Conservation (phyloP, 2,113 vertebrate species). For the Capra hircus region DNA sequence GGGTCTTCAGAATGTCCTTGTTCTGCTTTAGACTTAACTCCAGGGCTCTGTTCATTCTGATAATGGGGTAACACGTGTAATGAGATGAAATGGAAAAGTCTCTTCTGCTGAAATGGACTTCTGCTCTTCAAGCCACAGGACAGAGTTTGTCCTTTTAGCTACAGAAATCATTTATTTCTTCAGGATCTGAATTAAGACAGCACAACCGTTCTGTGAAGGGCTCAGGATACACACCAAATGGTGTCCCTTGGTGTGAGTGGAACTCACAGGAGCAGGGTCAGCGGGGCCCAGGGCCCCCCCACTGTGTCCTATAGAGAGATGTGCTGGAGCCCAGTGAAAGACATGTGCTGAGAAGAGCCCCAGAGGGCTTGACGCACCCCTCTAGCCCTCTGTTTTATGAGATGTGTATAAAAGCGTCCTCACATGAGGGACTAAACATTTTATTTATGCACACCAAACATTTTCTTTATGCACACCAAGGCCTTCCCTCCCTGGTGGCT, state of each 20-base stretch:
- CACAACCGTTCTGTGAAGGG: not conserved
- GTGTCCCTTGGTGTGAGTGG: not conserved
- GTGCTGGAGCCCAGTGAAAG: not conserved
- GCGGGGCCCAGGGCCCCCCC: not conserved
- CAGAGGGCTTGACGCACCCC: not conserved
- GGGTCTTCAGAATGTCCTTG: not conserved
- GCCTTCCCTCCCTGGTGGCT: not conserved
- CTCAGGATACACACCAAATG: too few species aligned
- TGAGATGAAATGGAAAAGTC: not conserved
- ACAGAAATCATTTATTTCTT: not conserved
- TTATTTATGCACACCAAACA: not conserved
- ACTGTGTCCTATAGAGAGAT: not conserved
- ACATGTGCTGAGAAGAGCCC: rapidly evolving
- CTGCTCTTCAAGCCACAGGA: not conserved
- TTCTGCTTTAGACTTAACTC: not conserved
- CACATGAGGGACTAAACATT: not conserved
- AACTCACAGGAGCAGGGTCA: not conserved
- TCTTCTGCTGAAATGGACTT: not conserved
- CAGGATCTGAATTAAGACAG: not conserved
- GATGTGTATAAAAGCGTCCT: not conserved
- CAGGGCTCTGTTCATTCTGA: not conserved
- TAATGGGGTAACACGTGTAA: not conserved
- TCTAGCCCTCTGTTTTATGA: not conserved
- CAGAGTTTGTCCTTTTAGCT: not conserved
- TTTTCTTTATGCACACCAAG: not conserved